Evolutionary conservation across 2,888 invertebrate genomes (phyloP).

Genomic region (Athripsodes cinereus): DNA sequence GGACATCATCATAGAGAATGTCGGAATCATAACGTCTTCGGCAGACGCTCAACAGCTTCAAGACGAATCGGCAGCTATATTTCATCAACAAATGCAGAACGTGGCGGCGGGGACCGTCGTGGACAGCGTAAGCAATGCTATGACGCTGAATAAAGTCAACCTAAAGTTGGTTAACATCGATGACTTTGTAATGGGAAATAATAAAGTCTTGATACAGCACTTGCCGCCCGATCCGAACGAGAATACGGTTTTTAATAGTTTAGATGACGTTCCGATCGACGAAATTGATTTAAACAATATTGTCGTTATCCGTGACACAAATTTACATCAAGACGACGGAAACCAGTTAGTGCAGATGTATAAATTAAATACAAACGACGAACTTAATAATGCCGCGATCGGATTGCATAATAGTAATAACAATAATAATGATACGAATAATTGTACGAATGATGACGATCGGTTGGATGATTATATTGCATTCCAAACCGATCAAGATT

Average conservation of each 20-base stretch:
- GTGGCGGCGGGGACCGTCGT: too few relatives aligned
- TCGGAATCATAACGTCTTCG: constrained; percentile 5
- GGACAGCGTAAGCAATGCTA: background rate
- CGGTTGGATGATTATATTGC: constrained; percentile 7
- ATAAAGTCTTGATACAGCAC: constrained; percentile 12
- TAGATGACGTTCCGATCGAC: background rate
- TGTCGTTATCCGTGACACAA: constrained; percentile 12
- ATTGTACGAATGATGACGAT: constrained; percentile 12
- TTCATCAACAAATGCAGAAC: too few relatives aligned
- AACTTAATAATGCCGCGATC: background rate
- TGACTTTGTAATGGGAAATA: constrained; percentile 1
- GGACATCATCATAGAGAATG: constrained; percentile 17
- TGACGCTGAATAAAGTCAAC: background rate
- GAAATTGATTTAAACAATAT: constrained; percentile 14
- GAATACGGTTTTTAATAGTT: constrained; percentile 13
- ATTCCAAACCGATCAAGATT: constrained; percentile 8
- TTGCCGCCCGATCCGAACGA: constrained; percentile 14
- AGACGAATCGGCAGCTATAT: too few relatives aligned
- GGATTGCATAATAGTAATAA: too few relatives aligned
- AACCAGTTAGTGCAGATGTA: constrained; percentile 31
- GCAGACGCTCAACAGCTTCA: background rate
- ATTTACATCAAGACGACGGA: constrained; percentile 5
- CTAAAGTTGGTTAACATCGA: constrained; percentile 16
- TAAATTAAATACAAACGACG: constrained; percentile 30
- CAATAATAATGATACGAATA: too few relatives aligned